A percentile compares a stretch with the other conserved stretches of the same genome.
phyloP scores from a whole-genome alignment of 53 echinoderm and acorn worm genomes.

The Antedon mediterranea region DNA sequence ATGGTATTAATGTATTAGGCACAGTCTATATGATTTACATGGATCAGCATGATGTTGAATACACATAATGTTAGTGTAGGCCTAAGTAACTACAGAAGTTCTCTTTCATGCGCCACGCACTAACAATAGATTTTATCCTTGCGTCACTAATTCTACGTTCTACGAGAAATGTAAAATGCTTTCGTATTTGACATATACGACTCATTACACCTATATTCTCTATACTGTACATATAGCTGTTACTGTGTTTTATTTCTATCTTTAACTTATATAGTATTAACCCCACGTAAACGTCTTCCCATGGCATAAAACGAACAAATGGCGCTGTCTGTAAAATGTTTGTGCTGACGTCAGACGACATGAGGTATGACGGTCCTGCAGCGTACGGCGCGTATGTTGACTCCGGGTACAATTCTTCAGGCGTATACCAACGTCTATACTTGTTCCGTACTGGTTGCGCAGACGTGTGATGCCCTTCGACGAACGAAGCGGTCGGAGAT shows the following conservation, averaged over 20 bases:
- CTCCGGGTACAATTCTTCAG: conserved; percentile 24
- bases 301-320: conserved; percentile 29
- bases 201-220: not conserved
- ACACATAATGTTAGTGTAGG: no score
- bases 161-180: not conserved
- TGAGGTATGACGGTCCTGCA: conserved; percentile 22
- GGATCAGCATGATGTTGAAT: no score
- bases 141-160: not conserved
- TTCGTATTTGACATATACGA: not conserved
- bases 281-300: conserved; percentile 36
- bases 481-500: not conserved
- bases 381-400: conserved; percentile 32
- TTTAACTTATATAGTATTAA: conserved; percentile 29
- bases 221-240: conserved; percentile 5
- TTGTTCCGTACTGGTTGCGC: not conserved
- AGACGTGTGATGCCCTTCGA: not conserved
- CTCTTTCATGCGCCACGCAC: not conserved
- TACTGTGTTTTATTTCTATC: conserved; percentile 1
- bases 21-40: no score
- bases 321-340: conserved; percentile 13
- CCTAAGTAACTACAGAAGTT: not conserved
- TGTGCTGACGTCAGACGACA: conserved; percentile 21
- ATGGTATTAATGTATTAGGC: no score
- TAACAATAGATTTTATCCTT: not conserved
- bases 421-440: conserved; percentile 21